phyloP scores from a whole-genome alignment of 2,888 invertebrate genomes.

The Phyllotreta cruciferae region DNA sequence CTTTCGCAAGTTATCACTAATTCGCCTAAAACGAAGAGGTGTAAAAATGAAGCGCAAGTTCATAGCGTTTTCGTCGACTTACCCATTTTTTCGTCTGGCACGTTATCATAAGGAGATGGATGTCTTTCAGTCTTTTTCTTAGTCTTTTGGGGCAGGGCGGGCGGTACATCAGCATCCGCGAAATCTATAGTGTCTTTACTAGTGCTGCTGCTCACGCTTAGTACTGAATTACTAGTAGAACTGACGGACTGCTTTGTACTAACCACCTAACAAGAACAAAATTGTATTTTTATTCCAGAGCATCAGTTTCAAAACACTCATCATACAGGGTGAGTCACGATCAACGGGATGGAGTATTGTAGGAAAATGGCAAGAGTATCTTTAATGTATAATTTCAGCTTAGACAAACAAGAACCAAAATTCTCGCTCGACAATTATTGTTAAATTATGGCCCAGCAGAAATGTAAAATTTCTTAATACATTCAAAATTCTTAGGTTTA shows the following conservation, averaged over 20 bases:
- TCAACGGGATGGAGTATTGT: no score
- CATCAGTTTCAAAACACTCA: no score
- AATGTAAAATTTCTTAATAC: no score
- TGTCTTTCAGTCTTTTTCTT: slow-evolving; percentile 66
- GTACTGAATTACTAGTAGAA: slow-evolving; percentile 46
- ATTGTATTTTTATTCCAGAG: background rate
- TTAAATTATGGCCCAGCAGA: no score
- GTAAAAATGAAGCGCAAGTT: no score
- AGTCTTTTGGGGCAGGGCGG: slow-evolving; percentile 71
- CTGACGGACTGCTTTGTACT: slow-evolving; percentile 40
- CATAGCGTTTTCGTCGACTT: no score
- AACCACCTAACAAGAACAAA: slow-evolving; percentile 16
- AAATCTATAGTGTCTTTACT: slow-evolving; percentile 45
- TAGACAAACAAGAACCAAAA: no score
- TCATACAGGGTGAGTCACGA: no score
- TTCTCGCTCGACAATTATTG: no score
- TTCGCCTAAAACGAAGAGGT: slow-evolving; percentile 43
- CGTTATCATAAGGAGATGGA: slow-evolving; percentile 76
- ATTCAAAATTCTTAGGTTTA: no score
- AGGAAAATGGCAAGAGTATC: no score
- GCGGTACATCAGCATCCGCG: slow-evolving; percentile 57
- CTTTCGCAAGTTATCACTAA: slow-evolving; percentile 58
- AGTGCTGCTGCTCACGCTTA: slow-evolving; percentile 43
- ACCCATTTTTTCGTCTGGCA: slow-evolving; percentile 58
- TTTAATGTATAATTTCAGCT: no score